Evolutionary conservation across 1,140 invertebrate species (phyloP), one percentile per base, ranked within the genome.

Genomic region (Psilanteris sp.): DNA sequence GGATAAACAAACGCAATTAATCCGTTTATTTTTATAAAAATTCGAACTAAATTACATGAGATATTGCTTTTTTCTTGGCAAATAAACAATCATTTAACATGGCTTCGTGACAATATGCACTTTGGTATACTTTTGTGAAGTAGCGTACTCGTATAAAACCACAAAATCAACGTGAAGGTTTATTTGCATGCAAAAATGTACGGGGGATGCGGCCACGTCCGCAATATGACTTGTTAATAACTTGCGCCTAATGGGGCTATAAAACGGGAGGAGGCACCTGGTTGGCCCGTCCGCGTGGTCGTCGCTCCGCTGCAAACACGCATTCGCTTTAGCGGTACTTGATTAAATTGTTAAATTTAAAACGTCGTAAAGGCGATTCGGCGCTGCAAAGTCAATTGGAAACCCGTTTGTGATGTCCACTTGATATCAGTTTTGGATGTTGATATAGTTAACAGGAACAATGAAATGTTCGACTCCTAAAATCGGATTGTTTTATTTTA

Each of bases 251-350:
- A 46, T 59, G 55, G 50, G 31, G 52, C 26, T 66, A 62, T 72
- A 73, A 77, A 82, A 78, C 54, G 73, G n/a, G n/a, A n/a, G n/a
- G n/a, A 62, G 52, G 71, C 75, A 55, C 44, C 32, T 73, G 50
- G 52, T 27, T 61, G 16, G 50, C 36, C 50, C 57, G 67, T 68
- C 52, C 57, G 54, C 74, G 77, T 80, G 79, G 81, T 81, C 81
- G 81, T 79, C 74, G 81, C 81, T 81, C 79, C 80, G 59, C 36
- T 34, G 24, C 57, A 32, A 43, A 11, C 52, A 52, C 43, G 52
- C 37, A 48, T 31, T n/a, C 32, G 36, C 67, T 70, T 81, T 81
- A 80, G 80, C 80, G 80, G 77, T 80, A 81, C 79, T 82, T 61
- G 34, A 59, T 81, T 78, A 68, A 70, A 73, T 7, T 67, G 27